phyloP scores from a whole-genome alignment of 2,113 vertebrate species.

The Cebidichthys violaceus region DNA sequence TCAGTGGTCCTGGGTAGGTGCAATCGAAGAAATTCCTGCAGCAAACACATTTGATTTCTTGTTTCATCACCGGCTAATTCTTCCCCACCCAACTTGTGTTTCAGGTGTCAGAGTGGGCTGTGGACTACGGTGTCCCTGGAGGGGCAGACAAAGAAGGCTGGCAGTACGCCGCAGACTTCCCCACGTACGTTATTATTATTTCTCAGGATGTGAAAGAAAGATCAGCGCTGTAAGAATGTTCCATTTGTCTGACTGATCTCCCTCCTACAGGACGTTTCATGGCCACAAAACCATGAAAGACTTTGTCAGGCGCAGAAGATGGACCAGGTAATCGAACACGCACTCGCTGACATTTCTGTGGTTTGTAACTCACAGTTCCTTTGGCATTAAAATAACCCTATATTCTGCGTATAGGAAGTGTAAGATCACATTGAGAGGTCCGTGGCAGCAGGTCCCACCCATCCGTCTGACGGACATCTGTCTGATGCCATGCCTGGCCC shows the following conservation, averaged over 20 bases:
- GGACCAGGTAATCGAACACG: constrained; percentile 87
- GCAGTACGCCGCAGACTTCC: constrained; percentile 98
- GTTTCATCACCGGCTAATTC: not conserved
- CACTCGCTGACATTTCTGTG: not conserved
- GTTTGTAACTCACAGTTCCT: not conserved
- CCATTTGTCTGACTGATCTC: not conserved
- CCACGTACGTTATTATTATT: constrained; percentile 84
- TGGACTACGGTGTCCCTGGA: constrained; percentile 87
- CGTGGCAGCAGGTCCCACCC: constrained; percentile 94
- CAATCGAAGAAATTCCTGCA: not conserved
- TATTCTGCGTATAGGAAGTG: constrained; percentile 87
- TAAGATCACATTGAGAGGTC: constrained; percentile 89
- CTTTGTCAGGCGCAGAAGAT: constrained; percentile 94
- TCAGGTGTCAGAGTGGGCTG: constrained; percentile 93
- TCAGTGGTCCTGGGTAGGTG: constrained; percentile 94
- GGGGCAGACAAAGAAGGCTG: constrained; percentile 96
- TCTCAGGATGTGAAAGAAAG: not conserved
- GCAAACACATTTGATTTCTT: not conserved
- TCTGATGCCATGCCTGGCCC: constrained; percentile 88
- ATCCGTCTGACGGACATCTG: constrained; percentile 91
- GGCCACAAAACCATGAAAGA: constrained; percentile 98
- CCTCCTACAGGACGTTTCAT: constrained; percentile 89
- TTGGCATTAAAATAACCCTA: not conserved
- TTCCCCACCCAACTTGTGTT: not conserved
- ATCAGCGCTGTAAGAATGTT: too few species aligned